Evolutionary conservation across 1,140 invertebrate genomes (phyloP), one percentile per base, ranked within the genome.

Genomic region (Dinoponera quadriceps): DNA sequence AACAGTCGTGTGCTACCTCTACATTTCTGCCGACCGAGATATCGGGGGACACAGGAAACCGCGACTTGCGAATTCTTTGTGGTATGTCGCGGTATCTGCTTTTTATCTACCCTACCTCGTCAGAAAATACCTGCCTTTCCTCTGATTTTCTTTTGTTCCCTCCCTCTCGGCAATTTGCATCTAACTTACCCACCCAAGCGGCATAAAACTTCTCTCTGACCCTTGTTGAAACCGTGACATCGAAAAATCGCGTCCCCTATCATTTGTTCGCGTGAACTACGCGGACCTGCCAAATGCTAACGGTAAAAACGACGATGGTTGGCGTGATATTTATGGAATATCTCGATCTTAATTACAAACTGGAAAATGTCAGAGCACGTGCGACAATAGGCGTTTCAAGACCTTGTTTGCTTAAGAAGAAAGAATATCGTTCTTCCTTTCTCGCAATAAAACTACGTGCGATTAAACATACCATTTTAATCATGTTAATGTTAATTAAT

Each of bases 201-300:
- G 54, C 3, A 22, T 18, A 13, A 20, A 65, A 73, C 25, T 22
- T 7, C 51, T 7, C 51, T n/a, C 13, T 3, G 51, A 48, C 51
- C 25, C 55, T 25, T 3, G 51, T 29, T 59, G 14, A 49, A 66
- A 25, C 48, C 13, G 59, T 54, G 38, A 33, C 60, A 49, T n/a
- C 18, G n/a, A 77, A 69, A 77, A 38, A 51, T 55, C 48, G n/a
- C n/a, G 55, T 74, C 69, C 66, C 29, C 7, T 59, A 27, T 83
- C 29, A 59, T 66, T 68, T 66, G 60, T 60, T 83, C 66, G 66
- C 54, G 83, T 69, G 80, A 85, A 81, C 16, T 16, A 59, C 14
- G 18, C 16, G 29, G 22, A 59, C 1, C 13, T 71, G 48, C 49
- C 29, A 69, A 33, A 25, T 22, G 16, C 7, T 73, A n/a, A 20